A percentile compares a stretch with the other conserved stretches of the same genome.
These are phyloP conservation scores for Acleris emargana DNA, from an alignment of 2,888 invertebrate species.

Conservation along the genomic window DNA sequence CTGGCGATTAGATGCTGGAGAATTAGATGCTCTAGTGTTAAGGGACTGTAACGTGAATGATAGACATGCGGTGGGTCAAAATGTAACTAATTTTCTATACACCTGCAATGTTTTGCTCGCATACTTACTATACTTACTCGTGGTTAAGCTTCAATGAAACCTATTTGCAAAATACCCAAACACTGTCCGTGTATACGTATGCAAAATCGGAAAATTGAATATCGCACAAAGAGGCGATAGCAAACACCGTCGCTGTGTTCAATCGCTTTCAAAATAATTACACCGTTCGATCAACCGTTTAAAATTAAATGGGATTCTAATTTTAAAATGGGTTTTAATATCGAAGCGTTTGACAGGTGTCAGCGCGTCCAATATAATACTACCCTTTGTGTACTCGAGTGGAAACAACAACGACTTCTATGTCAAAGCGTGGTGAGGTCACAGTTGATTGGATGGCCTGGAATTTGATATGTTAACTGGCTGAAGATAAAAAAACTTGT, in stretches of 20 bases:
- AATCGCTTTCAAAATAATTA: conserved; percentile 6
- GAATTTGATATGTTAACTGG: conserved; percentile 7
- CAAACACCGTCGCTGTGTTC: background rate
- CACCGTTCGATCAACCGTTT: background rate
- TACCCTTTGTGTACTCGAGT: conserved; percentile 17
- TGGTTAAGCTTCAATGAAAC: no score
- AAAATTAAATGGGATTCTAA: conserved; percentile 17
- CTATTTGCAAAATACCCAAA: no score
- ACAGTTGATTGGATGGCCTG: conserved; percentile 10
- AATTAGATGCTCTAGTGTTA: no score
- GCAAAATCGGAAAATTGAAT: no score
- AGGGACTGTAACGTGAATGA: no score
- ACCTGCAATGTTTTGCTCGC: no score
- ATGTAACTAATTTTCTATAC: no score
- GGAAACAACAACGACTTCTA: conserved; percentile 14
- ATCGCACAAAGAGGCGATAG: background rate
- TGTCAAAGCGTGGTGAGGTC: conserved; percentile 1
- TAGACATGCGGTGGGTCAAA: no score
- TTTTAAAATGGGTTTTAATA: conserved; percentile 29
- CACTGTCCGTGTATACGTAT: no score
- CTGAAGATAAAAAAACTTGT: background rate
- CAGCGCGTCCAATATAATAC: conserved; percentile 20
- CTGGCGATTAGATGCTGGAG: no score
- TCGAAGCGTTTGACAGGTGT: conserved; percentile 20
- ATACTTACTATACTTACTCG: no score